These are phyloP conservation scores for Steatornis caripensis DNA, from an alignment of 2,113 vertebrate species.

Conservation along the genomic window DNA sequence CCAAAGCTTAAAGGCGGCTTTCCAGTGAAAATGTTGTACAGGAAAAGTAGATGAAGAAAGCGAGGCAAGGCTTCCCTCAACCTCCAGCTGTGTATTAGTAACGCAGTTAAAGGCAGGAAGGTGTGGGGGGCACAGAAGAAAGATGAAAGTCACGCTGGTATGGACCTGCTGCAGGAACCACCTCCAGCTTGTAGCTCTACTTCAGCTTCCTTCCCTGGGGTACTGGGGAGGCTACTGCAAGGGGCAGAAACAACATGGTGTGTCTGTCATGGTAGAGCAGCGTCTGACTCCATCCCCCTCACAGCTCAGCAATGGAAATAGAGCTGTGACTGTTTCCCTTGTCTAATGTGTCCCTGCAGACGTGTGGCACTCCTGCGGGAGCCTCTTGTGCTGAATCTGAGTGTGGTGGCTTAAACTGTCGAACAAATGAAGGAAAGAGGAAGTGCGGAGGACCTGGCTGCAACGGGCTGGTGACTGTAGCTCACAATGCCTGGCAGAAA, in stretches of 20 bases:
- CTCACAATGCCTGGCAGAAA: slow-evolving; percentile 81
- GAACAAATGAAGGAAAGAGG: slow-evolving; percentile 73
- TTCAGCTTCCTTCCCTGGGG: background rate
- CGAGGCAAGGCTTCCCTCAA: background rate
- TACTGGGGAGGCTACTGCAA: too few relatives aligned
- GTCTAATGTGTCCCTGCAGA: slow-evolving; percentile 69
- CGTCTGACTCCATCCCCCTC: rapidly evolving
- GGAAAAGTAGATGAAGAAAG: background rate
- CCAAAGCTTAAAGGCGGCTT: background rate
- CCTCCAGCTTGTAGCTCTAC: background rate
- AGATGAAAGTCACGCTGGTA: background rate
- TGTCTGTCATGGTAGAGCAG: background rate
- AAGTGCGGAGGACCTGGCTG: slow-evolving; percentile 89
- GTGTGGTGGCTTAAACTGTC: slow-evolving; percentile 86
- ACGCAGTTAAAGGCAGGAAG: background rate
- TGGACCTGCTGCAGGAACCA: background rate
- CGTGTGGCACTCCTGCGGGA: slow-evolving; percentile 80
- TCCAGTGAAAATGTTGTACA: background rate
- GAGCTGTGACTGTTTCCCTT: background rate
- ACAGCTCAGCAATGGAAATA: background rate
- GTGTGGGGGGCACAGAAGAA: background rate
- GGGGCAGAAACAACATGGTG: background rate
- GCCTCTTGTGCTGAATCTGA: slow-evolving; percentile 74
- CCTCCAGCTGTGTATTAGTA: background rate
- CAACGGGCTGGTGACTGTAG: slow-evolving; percentile 75